phyloP scores from a whole-genome alignment of 2,797 vertebrate genomes.

The Microchirus variegatus region DNA sequence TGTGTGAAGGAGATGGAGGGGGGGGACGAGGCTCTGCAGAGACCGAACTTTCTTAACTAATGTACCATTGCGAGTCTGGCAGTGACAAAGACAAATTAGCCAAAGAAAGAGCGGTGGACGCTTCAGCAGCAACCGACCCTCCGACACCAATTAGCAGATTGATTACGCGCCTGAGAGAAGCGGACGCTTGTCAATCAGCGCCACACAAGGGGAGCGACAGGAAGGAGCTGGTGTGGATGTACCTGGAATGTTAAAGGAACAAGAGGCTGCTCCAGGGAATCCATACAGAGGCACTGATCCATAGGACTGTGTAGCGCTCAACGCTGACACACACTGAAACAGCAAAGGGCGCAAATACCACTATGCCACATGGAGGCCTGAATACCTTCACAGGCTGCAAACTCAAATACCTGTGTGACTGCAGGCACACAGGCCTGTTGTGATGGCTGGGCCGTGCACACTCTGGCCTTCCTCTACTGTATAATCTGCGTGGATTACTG shows the following conservation, averaged over 20 bases:
- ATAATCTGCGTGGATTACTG: conserved; percentile 55
- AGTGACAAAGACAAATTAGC: conserved; percentile 83
- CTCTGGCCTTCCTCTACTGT: conserved; percentile 61
- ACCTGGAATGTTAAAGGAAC: conserved; percentile 82
- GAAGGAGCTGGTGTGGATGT: conserved; percentile 76
- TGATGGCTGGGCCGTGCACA: conserved; percentile 50
- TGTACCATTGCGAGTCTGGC: conserved; percentile 63
- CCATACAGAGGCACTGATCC: conserved; percentile 79
- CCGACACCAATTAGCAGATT: conserved; percentile 84
- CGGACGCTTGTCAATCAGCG: conserved; percentile 81
- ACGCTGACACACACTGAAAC: conserved; percentile 70
- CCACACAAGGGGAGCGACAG: conserved; percentile 75
- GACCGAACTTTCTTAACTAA: conserved; percentile 72
- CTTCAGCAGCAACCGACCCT: conserved; percentile 79
- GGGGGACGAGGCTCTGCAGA: conserved; percentile 54
- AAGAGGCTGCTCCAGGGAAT: conserved; percentile 72
- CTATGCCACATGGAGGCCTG: conserved; percentile 63
- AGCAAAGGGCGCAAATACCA: conserved; percentile 77
- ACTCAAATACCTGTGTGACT: conserved; percentile 75
- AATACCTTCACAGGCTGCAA: conserved; percentile 70
- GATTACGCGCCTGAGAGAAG: conserved; percentile 81
- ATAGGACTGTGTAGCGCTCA: conserved; percentile 66
- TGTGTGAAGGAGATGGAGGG: conserved; percentile 14
- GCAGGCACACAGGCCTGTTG: conserved; percentile 51
- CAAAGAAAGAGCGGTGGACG: conserved; percentile 77